These are phyloP conservation scores for Ectemnius lituratus DNA, from an alignment of 2,888 invertebrate genomes.

Conservation along the genomic window DNA sequence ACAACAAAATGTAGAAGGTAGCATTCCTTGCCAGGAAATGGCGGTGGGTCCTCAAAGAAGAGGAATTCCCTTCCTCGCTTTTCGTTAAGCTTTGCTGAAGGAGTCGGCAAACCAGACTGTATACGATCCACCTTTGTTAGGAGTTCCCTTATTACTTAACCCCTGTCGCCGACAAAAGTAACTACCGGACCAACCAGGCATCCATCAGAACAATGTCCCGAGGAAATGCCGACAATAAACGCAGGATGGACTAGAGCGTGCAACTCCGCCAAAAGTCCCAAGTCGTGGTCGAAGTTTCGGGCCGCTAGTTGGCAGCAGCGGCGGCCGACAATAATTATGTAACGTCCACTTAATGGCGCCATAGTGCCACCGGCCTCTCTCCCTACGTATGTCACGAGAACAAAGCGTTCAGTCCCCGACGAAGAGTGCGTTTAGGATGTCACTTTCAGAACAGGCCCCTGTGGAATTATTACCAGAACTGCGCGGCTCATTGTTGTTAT, in stretches of 20 bases:
- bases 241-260: background rate
- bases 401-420: constrained; percentile 35
- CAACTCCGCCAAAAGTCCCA: constrained; percentile 3
- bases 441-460: constrained; percentile 12
- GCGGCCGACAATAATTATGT: constrained; percentile 32
- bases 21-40: no score
- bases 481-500: constrained; percentile 28
- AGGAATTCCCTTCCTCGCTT: no score
- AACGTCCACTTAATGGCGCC: constrained; percentile 30
- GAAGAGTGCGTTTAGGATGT: constrained; percentile 46
- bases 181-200: no score
- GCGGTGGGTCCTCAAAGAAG: no score
- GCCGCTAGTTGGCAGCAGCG: no score
- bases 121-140: no score
- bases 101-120: no score
- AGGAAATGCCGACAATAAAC: background rate
- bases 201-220: background rate
- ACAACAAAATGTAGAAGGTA: background rate
- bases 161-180: no score
- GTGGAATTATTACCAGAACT: constrained; percentile 29
- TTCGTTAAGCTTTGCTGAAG: no score
- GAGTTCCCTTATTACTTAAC: no score
- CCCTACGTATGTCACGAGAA: constrained; percentile 10
- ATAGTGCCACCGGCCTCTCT: constrained; percentile 11
- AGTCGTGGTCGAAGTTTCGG: background rate